Base-by-base conservation (phyloP, 2,888 invertebrate genomes). In the Darwinula stevensoni region DNA sequence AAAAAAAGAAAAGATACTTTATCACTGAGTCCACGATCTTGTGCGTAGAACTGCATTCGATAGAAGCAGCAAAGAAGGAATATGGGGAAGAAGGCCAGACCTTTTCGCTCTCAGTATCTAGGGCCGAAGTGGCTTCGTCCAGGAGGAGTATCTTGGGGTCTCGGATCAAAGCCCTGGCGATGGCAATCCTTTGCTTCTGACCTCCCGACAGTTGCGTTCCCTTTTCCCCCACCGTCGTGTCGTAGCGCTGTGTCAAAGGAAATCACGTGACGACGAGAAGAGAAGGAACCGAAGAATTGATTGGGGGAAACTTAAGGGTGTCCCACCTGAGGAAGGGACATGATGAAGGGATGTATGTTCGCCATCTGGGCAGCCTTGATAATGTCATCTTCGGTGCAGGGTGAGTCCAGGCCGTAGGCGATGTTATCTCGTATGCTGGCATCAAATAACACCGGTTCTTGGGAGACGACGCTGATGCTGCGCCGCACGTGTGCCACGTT, bases 401-500 rank as follows among this genome's bases (percentile, higher is more conserved):
- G 51, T 46, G 75, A 78, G 46, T 78, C 74, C 9, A 22, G 22
- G 3, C 88, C 88, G 45, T 88, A 88, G 0, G 74, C 70, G 39
- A 91, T 86, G 50, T 91, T 91, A 40, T 86, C 75, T 1, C 60
- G 63, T 33, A 88, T 78, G 5, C 73, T 72, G 34, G 73, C 61
- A 48, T 80, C 75, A 51, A 88, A 88, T 1, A 88, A 58, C 2
- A 72, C 67, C 0, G 84, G 88, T 45, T 88, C 86, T 53, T 91
- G 88, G 3, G 80, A 75, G 2, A 88, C 84, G 37, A 86, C 70
- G 3, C 82, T 82, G 36, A 88, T 62, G 39, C 75, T 67, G 28
- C 65, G 59, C 35, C 88, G 59, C 5, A 74, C 49, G 31, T 63
- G 65, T 2, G 58, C 45, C 14, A 75, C 45, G 2, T 72, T 66